phyloP scores from a whole-genome alignment of 2,113 vertebrate species.

The Poeciliopsis prolifica region DNA sequence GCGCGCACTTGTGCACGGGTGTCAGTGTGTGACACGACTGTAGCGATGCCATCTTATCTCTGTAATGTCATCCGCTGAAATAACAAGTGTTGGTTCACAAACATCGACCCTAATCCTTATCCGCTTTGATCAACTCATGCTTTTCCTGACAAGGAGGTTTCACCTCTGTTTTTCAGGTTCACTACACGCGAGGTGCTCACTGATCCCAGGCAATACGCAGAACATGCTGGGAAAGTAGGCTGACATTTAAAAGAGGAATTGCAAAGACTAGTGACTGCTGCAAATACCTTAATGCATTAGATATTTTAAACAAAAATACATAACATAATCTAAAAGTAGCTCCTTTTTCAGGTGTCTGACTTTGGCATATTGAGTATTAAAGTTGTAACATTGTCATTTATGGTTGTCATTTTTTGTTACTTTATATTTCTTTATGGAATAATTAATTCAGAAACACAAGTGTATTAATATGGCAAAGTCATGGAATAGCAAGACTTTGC shows the following conservation, averaged over 20 bases:
- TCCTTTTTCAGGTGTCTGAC: background rate
- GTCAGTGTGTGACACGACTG: slow-evolving; percentile 14
- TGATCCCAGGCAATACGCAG: background rate
- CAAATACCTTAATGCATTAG: background rate
- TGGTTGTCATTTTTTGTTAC: too few relatives aligned
- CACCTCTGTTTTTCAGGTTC: slow-evolving; percentile 23
- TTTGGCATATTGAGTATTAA: background rate
- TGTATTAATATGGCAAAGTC: too few relatives aligned
- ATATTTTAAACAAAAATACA: too few relatives aligned
- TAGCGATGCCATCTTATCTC: slow-evolving; percentile 61
- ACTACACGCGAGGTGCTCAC: background rate
- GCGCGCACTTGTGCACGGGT: background rate
- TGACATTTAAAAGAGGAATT: background rate
- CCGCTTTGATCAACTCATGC: slow-evolving; percentile 20
- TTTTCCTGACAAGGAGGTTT: slow-evolving; percentile 27
- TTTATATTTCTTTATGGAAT: too few relatives aligned
- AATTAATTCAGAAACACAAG: too few relatives aligned
- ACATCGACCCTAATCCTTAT: slow-evolving; percentile 46
- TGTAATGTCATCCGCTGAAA: slow-evolving; percentile 51
- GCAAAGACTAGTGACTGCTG: background rate
- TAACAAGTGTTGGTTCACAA: slow-evolving; percentile 56
- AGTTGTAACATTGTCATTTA: too few relatives aligned
- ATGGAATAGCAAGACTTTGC: too few relatives aligned
- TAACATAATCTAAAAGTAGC: background rate
- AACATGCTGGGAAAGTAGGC: too few relatives aligned